phyloP scores from a whole-genome alignment of 2,888 invertebrate genomes.

The Rhynchonema sp. region DNA sequence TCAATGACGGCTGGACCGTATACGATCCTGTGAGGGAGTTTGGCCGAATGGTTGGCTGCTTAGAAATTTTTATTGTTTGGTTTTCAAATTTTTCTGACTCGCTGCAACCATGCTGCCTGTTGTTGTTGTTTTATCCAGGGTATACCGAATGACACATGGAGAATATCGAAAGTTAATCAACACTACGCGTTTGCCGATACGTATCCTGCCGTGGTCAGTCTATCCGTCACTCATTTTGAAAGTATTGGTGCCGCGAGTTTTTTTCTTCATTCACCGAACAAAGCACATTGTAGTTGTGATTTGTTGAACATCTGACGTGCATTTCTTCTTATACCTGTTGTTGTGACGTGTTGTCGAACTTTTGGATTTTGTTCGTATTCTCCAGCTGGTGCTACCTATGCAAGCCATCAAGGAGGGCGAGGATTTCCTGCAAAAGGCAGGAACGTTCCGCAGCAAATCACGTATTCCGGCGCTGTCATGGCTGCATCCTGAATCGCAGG shows the following conservation, averaged over 20 bases:
- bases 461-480: constrained; percentile 64
- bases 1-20: constrained; percentile 86
- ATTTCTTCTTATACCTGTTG: too few species aligned
- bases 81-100: too few species aligned
- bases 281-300: too few species aligned
- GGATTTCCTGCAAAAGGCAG: constrained; percentile 64
- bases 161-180: constrained; percentile 75
- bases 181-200: constrained; percentile 83
- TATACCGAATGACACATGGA: constrained; percentile 84
- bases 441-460: constrained; percentile 48
- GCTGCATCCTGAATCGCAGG: constrained; percentile 89
- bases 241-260: too few species aligned
- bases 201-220: constrained; percentile 58
- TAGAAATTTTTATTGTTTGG: constrained; percentile 2
- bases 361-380: too few species aligned
- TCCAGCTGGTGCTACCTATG: constrained; percentile 66
- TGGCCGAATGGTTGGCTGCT: constrained; percentile 53
- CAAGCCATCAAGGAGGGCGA: constrained; percentile 45
- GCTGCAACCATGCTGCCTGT: too few species aligned
- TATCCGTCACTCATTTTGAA: too few species aligned
- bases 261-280: too few species aligned
- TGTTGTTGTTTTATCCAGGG: constrained; percentile 39
- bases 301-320: too few species aligned
- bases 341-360: too few species aligned
- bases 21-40: constrained; percentile 82